These are phyloP conservation scores for Eptesicus fuscus DNA, from an alignment of 2,113 vertebrate species.

Conservation along the genomic window DNA sequence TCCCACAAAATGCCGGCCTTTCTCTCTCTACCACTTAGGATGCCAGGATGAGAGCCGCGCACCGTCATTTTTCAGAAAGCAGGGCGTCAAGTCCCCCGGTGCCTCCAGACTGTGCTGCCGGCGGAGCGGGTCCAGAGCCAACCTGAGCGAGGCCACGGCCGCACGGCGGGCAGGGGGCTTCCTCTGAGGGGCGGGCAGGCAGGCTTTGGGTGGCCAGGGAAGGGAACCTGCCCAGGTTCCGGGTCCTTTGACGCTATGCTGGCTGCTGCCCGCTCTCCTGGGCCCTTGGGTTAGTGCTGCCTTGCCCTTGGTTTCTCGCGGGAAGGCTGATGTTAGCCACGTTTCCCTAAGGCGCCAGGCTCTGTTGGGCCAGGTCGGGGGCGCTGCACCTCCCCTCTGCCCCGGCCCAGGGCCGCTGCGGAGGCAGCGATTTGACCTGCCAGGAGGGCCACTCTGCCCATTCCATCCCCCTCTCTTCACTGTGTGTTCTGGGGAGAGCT, in stretches of 20 bases:
- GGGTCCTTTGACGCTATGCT: not conserved
- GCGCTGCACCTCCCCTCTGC: not conserved
- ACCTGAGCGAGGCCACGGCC: not conserved
- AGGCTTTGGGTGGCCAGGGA: not conserved
- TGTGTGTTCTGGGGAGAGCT: rapidly evolving
- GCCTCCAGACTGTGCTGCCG: not conserved
- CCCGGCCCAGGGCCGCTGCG: not conserved
- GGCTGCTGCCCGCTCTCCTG: not conserved
- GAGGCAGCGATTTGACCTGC: not conserved
- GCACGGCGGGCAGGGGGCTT: not conserved
- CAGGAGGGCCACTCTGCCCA: not conserved
- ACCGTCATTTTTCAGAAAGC: not conserved
- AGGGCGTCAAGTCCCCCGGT: not conserved
- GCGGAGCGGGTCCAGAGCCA: not conserved
- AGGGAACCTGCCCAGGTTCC: rapidly evolving
- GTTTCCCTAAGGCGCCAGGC: not conserved
- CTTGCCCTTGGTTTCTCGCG: not conserved
- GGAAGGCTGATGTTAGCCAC: not conserved
- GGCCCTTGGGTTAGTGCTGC: not conserved
- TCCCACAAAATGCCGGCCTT: not conserved
- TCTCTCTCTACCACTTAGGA: not conserved
- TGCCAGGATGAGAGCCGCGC: not conserved
- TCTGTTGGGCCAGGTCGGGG: not conserved
- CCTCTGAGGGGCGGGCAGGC: not conserved
- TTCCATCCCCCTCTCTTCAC: not conserved